Percentiles rank a stretch among this genome's conserved stretches.
phyloP scores from a whole-genome alignment of 2,888 invertebrate species.

The Gastracanthus pulcherrimus region DNA sequence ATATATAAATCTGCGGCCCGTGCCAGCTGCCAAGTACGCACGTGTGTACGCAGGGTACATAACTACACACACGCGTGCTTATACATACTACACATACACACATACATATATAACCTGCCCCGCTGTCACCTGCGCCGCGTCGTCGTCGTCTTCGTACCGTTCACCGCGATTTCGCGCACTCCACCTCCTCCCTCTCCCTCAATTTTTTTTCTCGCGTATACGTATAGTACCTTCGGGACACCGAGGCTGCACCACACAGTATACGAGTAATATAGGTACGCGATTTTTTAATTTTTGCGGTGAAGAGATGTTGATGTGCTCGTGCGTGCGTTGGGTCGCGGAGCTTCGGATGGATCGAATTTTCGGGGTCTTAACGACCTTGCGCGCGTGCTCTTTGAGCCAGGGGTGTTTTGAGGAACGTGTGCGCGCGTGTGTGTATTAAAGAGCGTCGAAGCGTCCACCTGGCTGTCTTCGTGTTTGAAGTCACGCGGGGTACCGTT shows the following conservation, averaged over 20 bases:
- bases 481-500: not conserved
- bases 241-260: not conserved
- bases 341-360: no score
- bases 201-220: not conserved
- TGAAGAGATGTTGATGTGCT: no score
- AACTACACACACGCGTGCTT: not conserved
- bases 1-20: conserved; percentile 43
- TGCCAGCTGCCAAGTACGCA: conserved; percentile 52
- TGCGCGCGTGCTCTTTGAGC: no score
- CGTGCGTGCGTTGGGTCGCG: no score
- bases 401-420: no score
- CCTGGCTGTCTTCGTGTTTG: no score
- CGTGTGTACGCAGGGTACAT: not conserved
- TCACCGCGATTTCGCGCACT: conserved; percentile 20
- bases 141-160: conserved; percentile 25
- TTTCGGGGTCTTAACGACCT: not conserved
- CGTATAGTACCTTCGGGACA: not conserved
- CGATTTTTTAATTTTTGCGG: not conserved
- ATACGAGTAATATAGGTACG: not conserved
- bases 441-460: no score
- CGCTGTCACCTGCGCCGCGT: no score
- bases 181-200: not conserved
- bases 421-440: no score
- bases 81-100: no score
- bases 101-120: conserved; percentile 28